Evolutionary conservation across 2,797 vertebrate genomes (phyloP).

Genomic region (Dryobates pubescens): DNA sequence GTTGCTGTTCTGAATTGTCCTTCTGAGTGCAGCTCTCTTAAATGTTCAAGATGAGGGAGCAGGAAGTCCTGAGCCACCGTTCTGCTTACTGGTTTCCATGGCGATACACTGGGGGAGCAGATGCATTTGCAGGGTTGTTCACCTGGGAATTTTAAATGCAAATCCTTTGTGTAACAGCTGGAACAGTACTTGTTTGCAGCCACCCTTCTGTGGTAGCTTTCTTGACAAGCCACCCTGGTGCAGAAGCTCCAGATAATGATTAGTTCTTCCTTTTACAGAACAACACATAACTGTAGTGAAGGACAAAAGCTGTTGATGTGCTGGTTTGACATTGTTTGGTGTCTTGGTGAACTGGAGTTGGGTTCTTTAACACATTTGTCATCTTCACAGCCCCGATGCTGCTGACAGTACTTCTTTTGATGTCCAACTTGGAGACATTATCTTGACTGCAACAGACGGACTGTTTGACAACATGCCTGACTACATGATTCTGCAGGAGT

Average conservation of each 20-base stretch:
- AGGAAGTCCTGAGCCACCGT: conserved; percentile 22
- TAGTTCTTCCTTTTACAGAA: neutral
- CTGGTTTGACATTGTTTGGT: neutral
- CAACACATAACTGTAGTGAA: fast-evolving
- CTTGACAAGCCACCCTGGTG: neutral
- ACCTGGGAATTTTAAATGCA: conserved; percentile 12
- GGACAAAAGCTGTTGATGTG: neutral
- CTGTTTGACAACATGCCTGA: conserved; percentile 99
- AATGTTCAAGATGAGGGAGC: neutral
- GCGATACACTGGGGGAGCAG: neutral
- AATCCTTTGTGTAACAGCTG: neutral
- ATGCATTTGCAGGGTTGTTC: conserved; percentile 4
- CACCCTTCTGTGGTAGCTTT: neutral
- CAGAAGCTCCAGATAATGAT: neutral
- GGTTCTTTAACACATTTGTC: neutral
- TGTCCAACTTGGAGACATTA: conserved; percentile 97
- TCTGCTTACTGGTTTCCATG: conserved; percentile 24
- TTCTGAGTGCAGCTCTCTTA: neutral
- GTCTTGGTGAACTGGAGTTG: neutral
- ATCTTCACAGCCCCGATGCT: conserved; percentile 88
- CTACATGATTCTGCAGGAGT: conserved; percentile 98
- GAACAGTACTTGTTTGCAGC: neutral
- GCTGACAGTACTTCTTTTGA: conserved; percentile 96
- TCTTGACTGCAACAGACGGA: conserved; percentile 95
- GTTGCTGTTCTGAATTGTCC: neutral